Evolutionary conservation across 2,888 invertebrate genomes (phyloP).

Genomic region (Tenthredo distinguenda): DNA sequence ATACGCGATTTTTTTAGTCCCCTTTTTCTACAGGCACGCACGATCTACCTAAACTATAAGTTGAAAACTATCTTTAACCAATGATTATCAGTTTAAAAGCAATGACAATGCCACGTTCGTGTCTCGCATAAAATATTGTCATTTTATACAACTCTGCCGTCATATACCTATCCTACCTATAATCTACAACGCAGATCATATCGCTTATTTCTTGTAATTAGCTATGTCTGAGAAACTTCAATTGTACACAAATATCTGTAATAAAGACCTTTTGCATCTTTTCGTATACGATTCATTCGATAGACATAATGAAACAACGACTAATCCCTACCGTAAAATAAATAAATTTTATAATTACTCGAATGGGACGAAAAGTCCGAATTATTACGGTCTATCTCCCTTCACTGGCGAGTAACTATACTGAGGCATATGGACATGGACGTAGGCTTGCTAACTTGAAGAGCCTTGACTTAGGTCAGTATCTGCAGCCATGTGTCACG

Average conservation of each 20-base stretch:
- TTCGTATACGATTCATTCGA: background rate
- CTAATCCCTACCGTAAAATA: background rate
- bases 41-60: too few species aligned
- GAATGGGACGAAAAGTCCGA: background rate
- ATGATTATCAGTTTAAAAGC: slow-evolving; percentile 23
- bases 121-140: slow-evolving; percentile 1
- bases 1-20: background rate
- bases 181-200: background rate
- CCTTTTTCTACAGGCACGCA: background rate
- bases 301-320: background rate
- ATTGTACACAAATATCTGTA: background rate
- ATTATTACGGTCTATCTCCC: background rate
- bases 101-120: slow-evolving; percentile 16
- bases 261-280: background rate
- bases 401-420: background rate
- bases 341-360: background rate
- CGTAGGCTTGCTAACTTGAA: background rate
- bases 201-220: background rate
- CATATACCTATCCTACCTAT: background rate
- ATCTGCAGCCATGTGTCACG: slow-evolving; percentile 30
- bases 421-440: background rate
- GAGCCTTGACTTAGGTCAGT: slow-evolving; percentile 23
- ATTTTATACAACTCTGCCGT: background rate
- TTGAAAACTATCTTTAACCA: slow-evolving; percentile 7
- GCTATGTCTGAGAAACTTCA: background rate